These are phyloP conservation scores for Cinara cedri DNA, from an alignment of 2,888 invertebrate species.

Conservation along the genomic window DNA sequence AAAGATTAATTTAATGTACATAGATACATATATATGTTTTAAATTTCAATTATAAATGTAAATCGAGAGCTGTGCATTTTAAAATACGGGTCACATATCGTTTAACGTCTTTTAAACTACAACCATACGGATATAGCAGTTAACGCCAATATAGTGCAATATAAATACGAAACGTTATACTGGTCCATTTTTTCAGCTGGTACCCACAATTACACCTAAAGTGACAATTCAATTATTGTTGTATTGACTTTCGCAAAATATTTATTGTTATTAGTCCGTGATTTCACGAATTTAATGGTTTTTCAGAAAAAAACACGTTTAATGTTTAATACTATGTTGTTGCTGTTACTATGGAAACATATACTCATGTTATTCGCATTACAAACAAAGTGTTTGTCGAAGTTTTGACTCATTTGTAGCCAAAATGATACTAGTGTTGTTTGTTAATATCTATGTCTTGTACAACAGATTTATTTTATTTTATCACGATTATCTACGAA, in stretches of 20 bases:
- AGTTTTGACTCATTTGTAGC: too few relatives aligned
- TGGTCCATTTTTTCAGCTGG: not conserved
- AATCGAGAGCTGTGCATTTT: not conserved
- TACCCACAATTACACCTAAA: not conserved
- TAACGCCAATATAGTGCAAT: conserved; percentile 46
- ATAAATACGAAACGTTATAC: not conserved
- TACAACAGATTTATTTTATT: too few relatives aligned
- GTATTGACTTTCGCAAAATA: not conserved
- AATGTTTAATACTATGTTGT: too few relatives aligned
- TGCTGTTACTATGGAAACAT: too few relatives aligned
- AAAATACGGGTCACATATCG: not conserved
- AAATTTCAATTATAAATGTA: not conserved
- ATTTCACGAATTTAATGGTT: not conserved
- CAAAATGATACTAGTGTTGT: too few relatives aligned
- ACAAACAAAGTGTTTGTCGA: too few relatives aligned
- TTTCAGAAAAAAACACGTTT: too few relatives aligned
- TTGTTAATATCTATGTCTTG: too few relatives aligned
- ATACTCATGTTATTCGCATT: too few relatives aligned
- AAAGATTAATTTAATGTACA: not conserved
- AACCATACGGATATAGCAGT: conserved; percentile 48
- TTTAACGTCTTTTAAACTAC: conserved; percentile 27
- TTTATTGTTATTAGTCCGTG: not conserved
- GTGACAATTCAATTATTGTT: conserved; percentile 1
- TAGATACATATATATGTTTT: not conserved
- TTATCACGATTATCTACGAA: too few relatives aligned